A percentile compares a stretch with the other conserved stretches of the same genome.
phyloP scores from a whole-genome alignment of 2,113 vertebrate genomes.

The Apteryx owenii region DNA sequence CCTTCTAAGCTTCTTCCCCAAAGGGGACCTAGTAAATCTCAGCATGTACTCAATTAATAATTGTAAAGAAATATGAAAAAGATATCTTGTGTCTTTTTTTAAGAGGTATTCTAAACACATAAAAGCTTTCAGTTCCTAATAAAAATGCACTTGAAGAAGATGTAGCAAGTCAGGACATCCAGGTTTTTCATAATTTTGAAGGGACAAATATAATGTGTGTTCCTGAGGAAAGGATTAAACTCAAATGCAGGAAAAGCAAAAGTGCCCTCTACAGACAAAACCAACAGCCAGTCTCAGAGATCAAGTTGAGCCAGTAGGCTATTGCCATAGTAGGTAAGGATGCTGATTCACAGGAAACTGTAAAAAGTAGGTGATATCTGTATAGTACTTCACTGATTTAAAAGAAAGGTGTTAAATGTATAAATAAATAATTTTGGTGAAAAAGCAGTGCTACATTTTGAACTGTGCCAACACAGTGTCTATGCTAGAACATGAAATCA shows the following conservation, averaged over 20 bases:
- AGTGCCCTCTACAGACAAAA: background rate
- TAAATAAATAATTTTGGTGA: background rate
- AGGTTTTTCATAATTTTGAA: background rate
- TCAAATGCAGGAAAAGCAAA: no score
- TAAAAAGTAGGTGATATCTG: no score
- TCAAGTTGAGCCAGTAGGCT: background rate
- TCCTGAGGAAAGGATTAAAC: background rate
- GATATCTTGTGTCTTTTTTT: background rate
- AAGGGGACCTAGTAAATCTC: no score
- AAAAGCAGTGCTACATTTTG: background rate
- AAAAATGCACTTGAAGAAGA: background rate
- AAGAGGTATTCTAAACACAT: background rate
- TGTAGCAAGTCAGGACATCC: background rate
- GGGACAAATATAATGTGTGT: background rate
- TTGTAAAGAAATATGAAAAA: no score
- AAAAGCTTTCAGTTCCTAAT: background rate
- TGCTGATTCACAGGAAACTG: background rate
- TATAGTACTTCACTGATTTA: background rate
- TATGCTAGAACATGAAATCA: background rate
- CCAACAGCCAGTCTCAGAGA: background rate
- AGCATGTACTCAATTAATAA: no score
- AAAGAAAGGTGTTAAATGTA: background rate
- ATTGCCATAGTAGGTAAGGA: background rate
- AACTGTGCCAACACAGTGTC: background rate
- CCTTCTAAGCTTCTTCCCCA: no score